phyloP scores from a whole-genome alignment of 2,113 vertebrate genomes.

The Thalassoma bifasciatum region DNA sequence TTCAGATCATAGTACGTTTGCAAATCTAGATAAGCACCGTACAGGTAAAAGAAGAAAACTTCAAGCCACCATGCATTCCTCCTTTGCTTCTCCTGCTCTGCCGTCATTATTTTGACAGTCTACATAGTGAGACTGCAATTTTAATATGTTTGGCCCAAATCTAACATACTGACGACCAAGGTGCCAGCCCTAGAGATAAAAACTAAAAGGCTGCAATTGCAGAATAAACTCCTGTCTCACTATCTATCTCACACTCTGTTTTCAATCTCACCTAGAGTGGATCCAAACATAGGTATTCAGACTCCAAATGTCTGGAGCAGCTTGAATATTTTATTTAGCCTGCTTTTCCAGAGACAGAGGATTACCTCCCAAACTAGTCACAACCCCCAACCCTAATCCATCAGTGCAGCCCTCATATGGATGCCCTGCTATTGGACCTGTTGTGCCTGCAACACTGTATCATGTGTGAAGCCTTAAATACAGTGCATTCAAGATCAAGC shows the following conservation, averaged over 20 bases:
- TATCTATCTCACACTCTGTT: not conserved
- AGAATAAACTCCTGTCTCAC: not conserved
- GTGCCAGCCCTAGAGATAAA: not conserved
- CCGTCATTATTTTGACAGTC: too few relatives aligned
- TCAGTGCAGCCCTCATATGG: not conserved
- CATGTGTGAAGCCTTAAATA: not conserved
- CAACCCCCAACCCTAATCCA: not conserved
- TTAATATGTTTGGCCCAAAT: not conserved
- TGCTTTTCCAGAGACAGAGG: not conserved
- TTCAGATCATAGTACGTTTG: too few relatives aligned
- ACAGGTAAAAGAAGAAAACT: too few relatives aligned
- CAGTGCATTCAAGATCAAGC: not conserved
- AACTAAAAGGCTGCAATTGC: not conserved
- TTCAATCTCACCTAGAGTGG: not conserved
- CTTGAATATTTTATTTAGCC: not conserved
- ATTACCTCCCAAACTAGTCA: not conserved
- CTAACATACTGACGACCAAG: not conserved
- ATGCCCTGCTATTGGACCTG: not conserved
- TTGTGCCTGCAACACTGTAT: not conserved
- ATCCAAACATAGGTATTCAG: not conserved
- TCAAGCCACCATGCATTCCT: too few relatives aligned
- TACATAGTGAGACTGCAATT: too few relatives aligned
- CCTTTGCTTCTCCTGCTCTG: too few relatives aligned
- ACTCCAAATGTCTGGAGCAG: not conserved
- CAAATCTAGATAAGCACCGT: too few relatives aligned